phyloP scores from a whole-genome alignment of 1,140 invertebrate species.

The Pissodes strobi region DNA sequence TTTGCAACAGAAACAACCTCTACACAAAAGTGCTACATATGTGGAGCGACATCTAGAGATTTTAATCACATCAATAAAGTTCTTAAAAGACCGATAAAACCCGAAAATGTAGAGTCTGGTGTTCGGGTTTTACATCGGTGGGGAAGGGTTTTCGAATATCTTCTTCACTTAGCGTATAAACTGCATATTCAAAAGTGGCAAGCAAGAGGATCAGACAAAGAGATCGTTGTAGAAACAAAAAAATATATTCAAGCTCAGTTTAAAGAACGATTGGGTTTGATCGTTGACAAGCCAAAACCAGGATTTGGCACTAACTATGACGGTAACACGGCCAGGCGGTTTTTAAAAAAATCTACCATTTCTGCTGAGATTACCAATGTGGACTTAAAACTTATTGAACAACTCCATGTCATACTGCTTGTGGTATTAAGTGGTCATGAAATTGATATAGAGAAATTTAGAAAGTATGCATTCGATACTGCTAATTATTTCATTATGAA shows the following conservation, averaged over 20 bases:
- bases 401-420: conserved; percentile 39
- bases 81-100: neutral
- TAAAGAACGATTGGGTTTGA: conserved; percentile 41
- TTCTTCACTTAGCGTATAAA: no score
- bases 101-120: conserved; percentile 33
- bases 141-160: no score
- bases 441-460: conserved; percentile 44
- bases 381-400: conserved; percentile 31
- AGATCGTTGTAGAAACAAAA: conserved; percentile 39
- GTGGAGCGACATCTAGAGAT: conserved; percentile 40
- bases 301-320: conserved; percentile 52
- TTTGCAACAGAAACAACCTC: conserved; percentile 44
- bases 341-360: conserved; percentile 48
- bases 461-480: conserved; percentile 12
- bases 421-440: conserved; percentile 41
- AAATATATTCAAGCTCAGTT: conserved; percentile 47
- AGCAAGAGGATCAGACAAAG: neutral
- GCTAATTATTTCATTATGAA: conserved; percentile 19
- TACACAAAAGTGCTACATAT: conserved; percentile 36
- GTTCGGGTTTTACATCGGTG: no score
- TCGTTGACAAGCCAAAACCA: conserved; percentile 52
- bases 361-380: conserved; percentile 46
- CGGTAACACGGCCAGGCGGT: conserved; percentile 51
- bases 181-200: neutral
- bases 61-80: conserved; percentile 39